Base-by-base conservation (phyloP, 2,888 invertebrate species). In the Cephalotes varians region DNA sequence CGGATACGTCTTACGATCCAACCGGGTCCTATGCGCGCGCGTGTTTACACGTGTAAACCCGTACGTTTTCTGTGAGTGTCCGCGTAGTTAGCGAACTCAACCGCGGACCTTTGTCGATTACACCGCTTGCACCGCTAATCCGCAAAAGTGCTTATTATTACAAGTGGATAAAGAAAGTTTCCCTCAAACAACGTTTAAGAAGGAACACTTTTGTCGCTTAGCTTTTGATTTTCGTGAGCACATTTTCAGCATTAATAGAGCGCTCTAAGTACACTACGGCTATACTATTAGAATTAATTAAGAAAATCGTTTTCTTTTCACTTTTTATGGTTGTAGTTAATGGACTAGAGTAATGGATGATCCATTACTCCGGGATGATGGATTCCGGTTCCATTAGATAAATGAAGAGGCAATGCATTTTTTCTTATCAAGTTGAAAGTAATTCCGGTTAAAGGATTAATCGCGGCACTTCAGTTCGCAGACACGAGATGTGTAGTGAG, bases 1-100 rank as follows among this genome's bases (percentile, higher is more conserved):
- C 31, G 25, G n/a, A 72, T 28, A 51, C 34, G 28, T 28, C 62
- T 82, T 79, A 81, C 69, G 69, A 67, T 37, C 34, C 85, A 58
- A 71, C 64, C 2, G 81, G 76, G 81, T 58, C 72, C 54, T 40
- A 18, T 69, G 44, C 64, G 18, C 31, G 44, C 54, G 40, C 25
- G 7, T 56, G 40, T 69, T 67, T 77, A 77, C 54, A 67, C 25
- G 54, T 65, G 54, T 76, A 76, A 76, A 76, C 15, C 40, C 1
- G 15, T 65, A 67, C 67, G 51, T 76, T 67, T 67, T 67, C 76
- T 37, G 67, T 37, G 40, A 65, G 49, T 5, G 37, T 56, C 0
- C 65, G 49, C 65, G 49, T 28, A 51, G 76, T 76, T 76, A 54
- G 37, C 28, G 1, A n/a, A 73, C 31, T 62, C 40, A 12, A 40